Percentiles rank a stretch among this genome's conserved stretches.
phyloP scores from a whole-genome alignment of 1,140 invertebrate genomes.

The Trichoplusia ni region DNA sequence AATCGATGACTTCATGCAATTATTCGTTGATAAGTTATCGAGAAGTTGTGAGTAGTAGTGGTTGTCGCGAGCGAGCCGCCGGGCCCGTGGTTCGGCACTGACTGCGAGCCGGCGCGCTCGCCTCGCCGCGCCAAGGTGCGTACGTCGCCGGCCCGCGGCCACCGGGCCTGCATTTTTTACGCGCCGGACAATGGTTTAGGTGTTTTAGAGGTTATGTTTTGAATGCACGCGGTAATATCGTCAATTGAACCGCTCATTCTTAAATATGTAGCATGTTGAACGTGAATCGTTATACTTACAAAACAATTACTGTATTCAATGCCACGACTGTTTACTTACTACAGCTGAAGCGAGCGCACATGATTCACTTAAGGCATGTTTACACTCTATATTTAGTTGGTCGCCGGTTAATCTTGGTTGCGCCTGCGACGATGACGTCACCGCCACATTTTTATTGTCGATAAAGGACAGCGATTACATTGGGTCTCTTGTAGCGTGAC shows the following conservation, averaged over 20 bases:
- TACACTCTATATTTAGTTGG: conserved; percentile 71
- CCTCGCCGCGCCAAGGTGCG: conserved; percentile 29
- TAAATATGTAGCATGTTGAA: too few relatives aligned
- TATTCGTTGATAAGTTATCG: conserved; percentile 76
- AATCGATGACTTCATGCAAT: conserved; percentile 79
- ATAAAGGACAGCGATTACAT: conserved; percentile 60
- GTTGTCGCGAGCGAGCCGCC: conserved; percentile 51
- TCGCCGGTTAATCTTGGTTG: conserved; percentile 56
- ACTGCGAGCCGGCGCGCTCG: conserved; percentile 54
- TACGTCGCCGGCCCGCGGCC: neutral
- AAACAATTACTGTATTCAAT: conserved; percentile 8
- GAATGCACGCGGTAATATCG: conserved; percentile 44
- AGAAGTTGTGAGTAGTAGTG: conserved; percentile 46
- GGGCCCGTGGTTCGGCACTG: conserved; percentile 53
- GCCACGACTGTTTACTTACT: conserved; percentile 51
- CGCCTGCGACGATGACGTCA: conserved; percentile 67
- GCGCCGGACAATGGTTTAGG: conserved; percentile 57
- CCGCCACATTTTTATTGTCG: conserved; percentile 50
- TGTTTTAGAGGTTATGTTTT: conserved; percentile 55
- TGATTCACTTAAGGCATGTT: conserved; percentile 70
- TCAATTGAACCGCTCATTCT: too few relatives aligned
- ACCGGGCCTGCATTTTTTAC: conserved; percentile 65
- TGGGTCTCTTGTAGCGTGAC: conserved; percentile 35
- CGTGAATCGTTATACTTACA: neutral
- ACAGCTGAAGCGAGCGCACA: conserved; percentile 51